phyloP scores from a whole-genome alignment of 1,140 invertebrate species.

The Vollenhovia emeryi region DNA sequence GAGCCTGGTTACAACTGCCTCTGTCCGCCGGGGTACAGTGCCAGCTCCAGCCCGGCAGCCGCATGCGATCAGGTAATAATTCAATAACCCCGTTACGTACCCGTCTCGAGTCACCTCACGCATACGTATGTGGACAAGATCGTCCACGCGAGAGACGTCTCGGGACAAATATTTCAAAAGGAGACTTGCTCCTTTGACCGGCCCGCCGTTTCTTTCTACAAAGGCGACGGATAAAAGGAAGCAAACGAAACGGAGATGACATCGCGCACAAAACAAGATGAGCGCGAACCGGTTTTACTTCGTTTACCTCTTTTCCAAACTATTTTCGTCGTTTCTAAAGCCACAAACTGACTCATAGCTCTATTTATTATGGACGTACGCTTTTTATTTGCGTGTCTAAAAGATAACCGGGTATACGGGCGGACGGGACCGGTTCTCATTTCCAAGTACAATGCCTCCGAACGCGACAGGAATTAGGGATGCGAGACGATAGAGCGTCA shows the following conservation, averaged over 20 bases:
- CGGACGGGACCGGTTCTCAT: not conserved
- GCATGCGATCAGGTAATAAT: slow-evolving; percentile 92
- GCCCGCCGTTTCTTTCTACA: not conserved
- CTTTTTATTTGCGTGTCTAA: slow-evolving; percentile 38
- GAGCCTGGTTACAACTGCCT: slow-evolving; percentile 94
- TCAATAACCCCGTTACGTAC: not conserved
- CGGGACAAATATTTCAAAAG: slow-evolving; percentile 38
- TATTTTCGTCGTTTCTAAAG: slow-evolving; percentile 32
- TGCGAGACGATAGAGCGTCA: not conserved
- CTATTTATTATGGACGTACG: slow-evolving; percentile 5
- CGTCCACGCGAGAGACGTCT: not conserved
- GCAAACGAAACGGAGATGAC: not conserved
- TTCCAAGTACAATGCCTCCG: slow-evolving; percentile 10
- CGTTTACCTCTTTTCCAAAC: slow-evolving; percentile 34
- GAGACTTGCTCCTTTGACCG: not conserved
- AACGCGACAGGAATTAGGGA: slow-evolving; percentile 8
- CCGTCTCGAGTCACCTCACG: not conserved
- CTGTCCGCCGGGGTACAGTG: slow-evolving; percentile 95
- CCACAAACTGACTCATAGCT: slow-evolving; percentile 5
- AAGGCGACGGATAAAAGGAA: slow-evolving; percentile 12
- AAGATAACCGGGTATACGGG: not conserved
- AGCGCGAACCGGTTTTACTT: slow-evolving; percentile 30
- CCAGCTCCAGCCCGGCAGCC: slow-evolving; percentile 92
- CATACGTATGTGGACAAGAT: not conserved
- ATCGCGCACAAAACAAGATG: slow-evolving; percentile 18